Conservation (phyloP, 2,113 vertebrate species). For the Dicentrarchus labrax region DNA sequence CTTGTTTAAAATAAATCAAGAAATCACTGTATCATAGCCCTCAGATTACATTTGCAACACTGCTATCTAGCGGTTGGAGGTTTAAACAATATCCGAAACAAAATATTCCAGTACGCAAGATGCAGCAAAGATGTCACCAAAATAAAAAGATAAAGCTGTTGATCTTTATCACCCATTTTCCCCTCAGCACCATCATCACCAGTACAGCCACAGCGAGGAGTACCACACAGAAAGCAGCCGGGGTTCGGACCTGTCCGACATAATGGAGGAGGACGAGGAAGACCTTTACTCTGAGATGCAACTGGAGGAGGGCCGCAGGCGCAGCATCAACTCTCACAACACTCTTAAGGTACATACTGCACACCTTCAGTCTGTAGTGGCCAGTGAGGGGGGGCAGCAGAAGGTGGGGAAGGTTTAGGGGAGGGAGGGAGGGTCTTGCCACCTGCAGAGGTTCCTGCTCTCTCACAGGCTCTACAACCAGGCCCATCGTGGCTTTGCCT, state of each 20-base stretch:
- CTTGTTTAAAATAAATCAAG: too few relatives aligned
- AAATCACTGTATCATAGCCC: too few relatives aligned
- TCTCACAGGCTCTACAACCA: conserved; percentile 53
- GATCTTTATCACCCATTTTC: neutral
- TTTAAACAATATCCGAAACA: too few relatives aligned
- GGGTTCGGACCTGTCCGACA: conserved; percentile 96
- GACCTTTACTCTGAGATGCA: conserved; percentile 98
- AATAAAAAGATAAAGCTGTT: neutral
- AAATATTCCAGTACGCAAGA: too few relatives aligned
- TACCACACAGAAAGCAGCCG: conserved; percentile 97
- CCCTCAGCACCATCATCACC: conserved; percentile 87
- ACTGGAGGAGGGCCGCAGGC: conserved; percentile 92
- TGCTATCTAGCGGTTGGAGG: too few relatives aligned
- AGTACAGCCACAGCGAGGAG: conserved; percentile 93
- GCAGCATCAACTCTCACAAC: conserved; percentile 92
- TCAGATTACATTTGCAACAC: too few relatives aligned
- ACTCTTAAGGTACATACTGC: conserved; percentile 91
- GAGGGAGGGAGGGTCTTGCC: neutral
- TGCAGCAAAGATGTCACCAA: too few relatives aligned
- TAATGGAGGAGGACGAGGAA: conserved; percentile 99
- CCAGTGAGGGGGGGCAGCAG: neutral
- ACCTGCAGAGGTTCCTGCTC: conserved; percentile 9
- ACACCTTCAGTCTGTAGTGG: conserved; percentile 36
- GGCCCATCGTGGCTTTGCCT: conserved; percentile 67
- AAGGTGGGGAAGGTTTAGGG: conserved; percentile 6